Evolutionary conservation across 1,140 invertebrate species (phyloP), one percentile per base, ranked within the genome.

Genomic region (Microplitis mediator): DNA sequence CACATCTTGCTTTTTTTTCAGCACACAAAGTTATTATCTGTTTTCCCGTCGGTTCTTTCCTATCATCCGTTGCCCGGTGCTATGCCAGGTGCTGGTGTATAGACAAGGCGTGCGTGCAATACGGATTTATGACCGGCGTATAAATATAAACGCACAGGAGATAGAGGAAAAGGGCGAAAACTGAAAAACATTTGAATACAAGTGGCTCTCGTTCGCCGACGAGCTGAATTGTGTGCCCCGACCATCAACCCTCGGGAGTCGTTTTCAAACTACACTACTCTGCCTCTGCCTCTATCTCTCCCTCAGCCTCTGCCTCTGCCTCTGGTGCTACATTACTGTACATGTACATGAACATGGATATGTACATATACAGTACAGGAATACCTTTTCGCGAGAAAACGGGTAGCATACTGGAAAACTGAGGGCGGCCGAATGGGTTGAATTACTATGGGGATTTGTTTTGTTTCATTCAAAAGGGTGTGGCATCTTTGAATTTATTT

Each of bases 171-270:
- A 23, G 13, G 52, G 70, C 32, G 45, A 63, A 62, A 31, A 63
- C 14, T 34, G 67, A 31, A 58, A 67, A 58, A 69, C 67, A 74
- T 74, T 74, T 74, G 72, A 74, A 74, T 74, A 74, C 72, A 74
- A 74, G 72, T 74, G 66, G 72, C 72, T 36, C 72, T 74, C 66
- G 67, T 69, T n/a, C 32, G 39, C 68, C 65, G 71, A 35, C 51
- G 54, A 69, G 68, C 50, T 69, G 68, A 50, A 51, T 45, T 45
- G 39, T 45, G 39, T 45, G 16, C 64, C 14, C 51, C 36, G 34
- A 45, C 52, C 32, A 50, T 31, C 61, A 56, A 45, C 72, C 72
- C 67, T 35, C 36, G 65, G 56, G 64, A 51, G 71, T 52, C 72
- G 58, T 73, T 45, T 45, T 45, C 56, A 63, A 66, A 23, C 13